phyloP scores from a whole-genome alignment of 92 coral and sea anemone species.

The Anthopleura xanthogrammica region DNA sequence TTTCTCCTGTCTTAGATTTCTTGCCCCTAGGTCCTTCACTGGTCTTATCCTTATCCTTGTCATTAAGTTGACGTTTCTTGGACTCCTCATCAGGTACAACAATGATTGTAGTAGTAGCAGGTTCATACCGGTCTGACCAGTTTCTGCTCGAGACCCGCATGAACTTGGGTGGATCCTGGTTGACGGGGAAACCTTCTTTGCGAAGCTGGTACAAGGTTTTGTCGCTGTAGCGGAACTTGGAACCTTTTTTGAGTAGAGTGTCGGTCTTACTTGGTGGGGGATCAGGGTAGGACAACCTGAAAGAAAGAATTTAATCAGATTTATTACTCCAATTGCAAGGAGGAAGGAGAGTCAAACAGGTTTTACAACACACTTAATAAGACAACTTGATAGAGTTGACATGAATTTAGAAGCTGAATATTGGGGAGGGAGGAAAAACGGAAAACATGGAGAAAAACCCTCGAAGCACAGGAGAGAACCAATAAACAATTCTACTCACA shows the following conservation, averaged over 20 bases:
- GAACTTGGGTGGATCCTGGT: conserved; percentile 68
- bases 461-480: too few relatives aligned
- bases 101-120: conserved; percentile 72
- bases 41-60: conserved; percentile 39
- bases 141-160: conserved; percentile 79
- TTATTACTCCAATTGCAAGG: background rate
- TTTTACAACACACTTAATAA: too few relatives aligned
- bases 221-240: conserved; percentile 97
- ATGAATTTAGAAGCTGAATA: too few relatives aligned
- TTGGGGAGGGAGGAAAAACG: too few relatives aligned
- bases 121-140: conserved; percentile 84
- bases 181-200: conserved; percentile 87
- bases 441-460: too few relatives aligned
- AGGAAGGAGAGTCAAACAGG: too few relatives aligned
- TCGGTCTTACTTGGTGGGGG: conserved; percentile 83
- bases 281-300: conserved; percentile 82
- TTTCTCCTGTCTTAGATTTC: conserved; percentile 41
- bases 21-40: conserved; percentile 42
- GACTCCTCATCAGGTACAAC: conserved; percentile 67
- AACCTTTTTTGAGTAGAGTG: conserved; percentile 79
- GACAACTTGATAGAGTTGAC: too few relatives aligned
- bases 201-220: conserved; percentile 90
- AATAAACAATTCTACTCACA: too few relatives aligned
- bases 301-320: background rate
- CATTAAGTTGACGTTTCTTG: conserved; percentile 55